phyloP scores from a whole-genome alignment of 2,888 invertebrate species.

The Syrista parreyssii region DNA sequence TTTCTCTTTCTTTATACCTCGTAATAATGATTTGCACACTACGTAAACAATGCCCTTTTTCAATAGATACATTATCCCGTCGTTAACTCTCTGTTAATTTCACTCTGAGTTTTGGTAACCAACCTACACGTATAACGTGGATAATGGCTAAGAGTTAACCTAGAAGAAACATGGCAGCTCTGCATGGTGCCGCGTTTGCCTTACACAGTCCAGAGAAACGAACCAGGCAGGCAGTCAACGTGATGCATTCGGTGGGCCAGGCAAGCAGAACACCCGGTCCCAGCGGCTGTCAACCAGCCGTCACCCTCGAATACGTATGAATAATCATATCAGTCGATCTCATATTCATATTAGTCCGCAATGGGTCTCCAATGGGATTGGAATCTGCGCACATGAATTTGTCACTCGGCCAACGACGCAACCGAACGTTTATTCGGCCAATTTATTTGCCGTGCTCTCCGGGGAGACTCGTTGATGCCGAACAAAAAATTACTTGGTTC shows the following conservation, averaged over 20 bases:
- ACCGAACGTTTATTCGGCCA: slow-evolving; percentile 22
- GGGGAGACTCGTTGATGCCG: not conserved
- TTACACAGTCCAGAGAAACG: slow-evolving; percentile 35
- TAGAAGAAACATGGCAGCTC: slow-evolving; percentile 17
- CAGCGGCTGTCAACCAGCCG: slow-evolving; percentile 57
- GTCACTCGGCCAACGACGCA: slow-evolving; percentile 28
- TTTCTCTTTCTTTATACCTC: not conserved
- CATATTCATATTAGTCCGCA: slow-evolving; percentile 23
- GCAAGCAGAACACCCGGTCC: slow-evolving; percentile 23
- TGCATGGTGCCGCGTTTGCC: slow-evolving; percentile 41
- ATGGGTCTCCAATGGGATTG: slow-evolving; percentile 38
- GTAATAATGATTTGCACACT: not conserved
- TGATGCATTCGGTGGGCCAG: slow-evolving; percentile 3
- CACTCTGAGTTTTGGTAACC: not conserved
- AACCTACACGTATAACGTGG: not conserved
- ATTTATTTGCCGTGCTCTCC: slow-evolving; percentile 32
- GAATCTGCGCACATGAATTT: slow-evolving; percentile 38
- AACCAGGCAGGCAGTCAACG: slow-evolving; percentile 8
- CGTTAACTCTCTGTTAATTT: not conserved
- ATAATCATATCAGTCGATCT: slow-evolving; percentile 55
- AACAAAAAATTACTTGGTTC: not conserved
- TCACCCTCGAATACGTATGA: slow-evolving; percentile 54
- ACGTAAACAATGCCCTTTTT: not conserved
- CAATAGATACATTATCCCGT: not conserved
- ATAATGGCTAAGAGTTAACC: slow-evolving; percentile 19